Evolutionary conservation across 2,113 vertebrate genomes (phyloP).

Genomic region (Rostratula benghalensis): DNA sequence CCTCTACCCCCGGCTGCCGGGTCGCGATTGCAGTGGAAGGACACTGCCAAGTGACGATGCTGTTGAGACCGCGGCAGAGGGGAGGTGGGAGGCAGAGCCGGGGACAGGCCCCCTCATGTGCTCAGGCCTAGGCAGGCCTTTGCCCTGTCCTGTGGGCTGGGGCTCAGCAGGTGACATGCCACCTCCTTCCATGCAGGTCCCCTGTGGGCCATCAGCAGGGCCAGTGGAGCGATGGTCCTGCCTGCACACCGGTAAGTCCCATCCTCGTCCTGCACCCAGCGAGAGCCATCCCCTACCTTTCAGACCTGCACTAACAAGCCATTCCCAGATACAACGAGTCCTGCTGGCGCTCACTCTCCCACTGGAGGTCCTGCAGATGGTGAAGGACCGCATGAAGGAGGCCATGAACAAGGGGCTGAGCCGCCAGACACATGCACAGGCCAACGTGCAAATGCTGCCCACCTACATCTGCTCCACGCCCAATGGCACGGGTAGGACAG

Average conservation of each 20-base stretch:
- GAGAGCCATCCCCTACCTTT: not conserved
- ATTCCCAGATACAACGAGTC: conserved; percentile 69
- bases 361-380: conserved; percentile 47
- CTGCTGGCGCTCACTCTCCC: conserved; percentile 74
- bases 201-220: accelerated
- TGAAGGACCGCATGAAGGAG: conserved; percentile 73
- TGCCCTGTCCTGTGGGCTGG: not conserved
- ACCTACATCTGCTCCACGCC: conserved; percentile 83
- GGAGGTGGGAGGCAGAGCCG: conserved; percentile 6
- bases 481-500: conserved; percentile 80
- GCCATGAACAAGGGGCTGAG: conserved; percentile 76
- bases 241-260: not conserved
- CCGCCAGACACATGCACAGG: conserved; percentile 28
- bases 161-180: not conserved
- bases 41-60: accelerated
- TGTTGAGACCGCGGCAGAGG: not conserved
- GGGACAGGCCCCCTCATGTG: accelerated
- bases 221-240: accelerated
- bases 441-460: conserved; percentile 83
- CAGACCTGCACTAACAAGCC: not conserved
- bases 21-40: not conserved
- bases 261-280: accelerated
- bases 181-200: not conserved
- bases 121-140: not conserved
- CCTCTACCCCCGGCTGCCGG: not conserved